Evolutionary conservation across 1,140 invertebrate genomes (phyloP).

Genomic region (Lepidotrigona ventralis): DNA sequence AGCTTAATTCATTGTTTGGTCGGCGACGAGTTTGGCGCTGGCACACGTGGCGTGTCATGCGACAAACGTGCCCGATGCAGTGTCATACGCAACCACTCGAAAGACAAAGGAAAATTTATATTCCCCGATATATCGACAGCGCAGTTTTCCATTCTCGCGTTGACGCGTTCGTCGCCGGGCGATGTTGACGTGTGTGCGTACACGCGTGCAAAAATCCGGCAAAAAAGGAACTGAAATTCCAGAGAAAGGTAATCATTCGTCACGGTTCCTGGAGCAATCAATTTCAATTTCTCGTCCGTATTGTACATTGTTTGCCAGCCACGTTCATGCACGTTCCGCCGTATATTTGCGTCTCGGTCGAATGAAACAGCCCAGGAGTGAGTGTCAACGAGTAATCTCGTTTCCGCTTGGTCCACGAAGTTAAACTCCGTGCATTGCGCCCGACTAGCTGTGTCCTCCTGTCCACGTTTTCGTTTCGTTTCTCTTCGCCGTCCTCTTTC

Average conservation of each 20-base stretch:
- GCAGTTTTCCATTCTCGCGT: conserved; percentile 2
- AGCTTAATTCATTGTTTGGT: conserved; percentile 75
- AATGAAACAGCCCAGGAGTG: conserved; percentile 14
- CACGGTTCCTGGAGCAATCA: conserved; percentile 7
- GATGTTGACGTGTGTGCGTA: background rate
- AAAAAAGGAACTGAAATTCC: background rate
- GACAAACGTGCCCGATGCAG: conserved; percentile 65
- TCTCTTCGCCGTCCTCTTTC: conserved; percentile 35
- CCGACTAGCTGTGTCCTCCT: conserved; percentile 12
- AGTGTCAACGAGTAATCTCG: conserved; percentile 57
- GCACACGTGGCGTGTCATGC: conserved; percentile 74
- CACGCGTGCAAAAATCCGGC: background rate
- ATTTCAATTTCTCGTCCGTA: conserved; percentile 30
- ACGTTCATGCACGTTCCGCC: background rate
- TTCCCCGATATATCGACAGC: conserved; percentile 37
- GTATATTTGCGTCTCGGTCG: conserved; percentile 33
- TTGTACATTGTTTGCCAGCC: conserved; percentile 27
- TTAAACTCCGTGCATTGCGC: conserved; percentile 50
- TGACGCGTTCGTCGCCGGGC: background rate
- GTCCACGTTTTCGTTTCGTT: conserved; percentile 19
- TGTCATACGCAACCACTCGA: conserved; percentile 69
- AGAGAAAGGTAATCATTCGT: too few species aligned
- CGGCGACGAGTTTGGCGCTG: conserved; percentile 67
- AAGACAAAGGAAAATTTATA: conserved; percentile 54
- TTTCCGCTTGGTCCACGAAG: conserved; percentile 48